phyloP scores from a whole-genome alignment of 2,888 invertebrate species.

The Linnaemya vulpina region DNA sequence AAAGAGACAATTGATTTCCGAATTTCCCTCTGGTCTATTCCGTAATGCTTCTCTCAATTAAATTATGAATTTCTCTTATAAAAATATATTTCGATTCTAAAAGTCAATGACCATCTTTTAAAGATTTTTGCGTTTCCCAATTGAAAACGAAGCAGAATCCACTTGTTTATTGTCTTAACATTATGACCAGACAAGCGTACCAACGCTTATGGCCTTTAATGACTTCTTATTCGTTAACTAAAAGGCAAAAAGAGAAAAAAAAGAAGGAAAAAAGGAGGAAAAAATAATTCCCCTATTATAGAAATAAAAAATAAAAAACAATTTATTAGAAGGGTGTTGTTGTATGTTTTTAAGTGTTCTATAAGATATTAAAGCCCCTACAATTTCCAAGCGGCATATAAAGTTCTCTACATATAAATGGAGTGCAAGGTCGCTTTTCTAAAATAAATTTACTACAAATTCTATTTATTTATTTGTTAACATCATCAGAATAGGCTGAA shows the following conservation, averaged over 20 bases:
- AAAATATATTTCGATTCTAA: neutral
- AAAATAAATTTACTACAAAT: too few relatives aligned
- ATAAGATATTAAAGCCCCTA: neutral
- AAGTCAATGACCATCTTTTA: conserved; percentile 56
- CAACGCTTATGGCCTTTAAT: conserved; percentile 12
- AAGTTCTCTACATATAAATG: neutral
- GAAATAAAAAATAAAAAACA: neutral
- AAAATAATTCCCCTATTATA: too few relatives aligned
- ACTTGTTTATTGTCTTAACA: conserved; percentile 62
- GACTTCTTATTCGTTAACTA: neutral
- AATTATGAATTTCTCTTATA: conserved; percentile 4
- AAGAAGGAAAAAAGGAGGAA: too few relatives aligned
- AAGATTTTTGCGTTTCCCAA: neutral
- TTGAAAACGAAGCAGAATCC: conserved; percentile 4
- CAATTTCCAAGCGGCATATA: neutral
- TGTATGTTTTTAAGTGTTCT: conserved; percentile 23
- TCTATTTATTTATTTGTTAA: too few relatives aligned
- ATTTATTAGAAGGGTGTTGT: conserved; percentile 2
- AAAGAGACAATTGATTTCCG: too few relatives aligned
- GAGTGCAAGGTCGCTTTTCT: too few relatives aligned
- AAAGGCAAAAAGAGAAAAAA: conserved; percentile 7
- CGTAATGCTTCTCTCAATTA: neutral
- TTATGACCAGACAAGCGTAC: conserved; percentile 33
- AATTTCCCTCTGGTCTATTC: neutral
- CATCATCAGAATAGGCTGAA: too few relatives aligned